A percentile compares a stretch with the other conserved stretches of the same genome.
Evolutionary conservation across 2,113 vertebrate species (phyloP).

Genomic region (Atherinomorus stipes): DNA sequence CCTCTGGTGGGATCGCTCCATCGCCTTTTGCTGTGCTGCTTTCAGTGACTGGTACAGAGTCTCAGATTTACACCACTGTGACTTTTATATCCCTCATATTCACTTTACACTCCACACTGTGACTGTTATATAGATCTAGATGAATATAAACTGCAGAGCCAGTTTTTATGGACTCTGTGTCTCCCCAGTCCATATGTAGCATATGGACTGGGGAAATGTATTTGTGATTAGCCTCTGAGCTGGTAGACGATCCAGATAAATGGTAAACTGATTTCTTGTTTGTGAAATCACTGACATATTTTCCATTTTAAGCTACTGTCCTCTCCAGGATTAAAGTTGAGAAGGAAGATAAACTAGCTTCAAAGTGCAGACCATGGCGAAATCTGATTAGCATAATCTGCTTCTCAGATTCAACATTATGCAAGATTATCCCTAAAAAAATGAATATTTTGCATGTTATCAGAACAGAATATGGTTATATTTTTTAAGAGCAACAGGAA

Average conservation of each 20-base stretch:
- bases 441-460: not conserved
- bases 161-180: conserved; percentile 28
- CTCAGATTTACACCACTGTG: conserved; percentile 36
- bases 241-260: conserved; percentile 41
- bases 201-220: conserved; percentile 2
- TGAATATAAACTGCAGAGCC: conserved; percentile 37
- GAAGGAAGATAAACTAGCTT: conserved; percentile 42
- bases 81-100: conserved; percentile 43
- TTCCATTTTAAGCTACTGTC: conserved; percentile 14
- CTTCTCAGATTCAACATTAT: conserved; percentile 34
- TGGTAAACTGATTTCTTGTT: conserved; percentile 46
- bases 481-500: conserved; percentile 7
- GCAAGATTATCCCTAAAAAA: conserved; percentile 22
- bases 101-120: conserved; percentile 24
- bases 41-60: conserved; percentile 43
- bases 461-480: not conserved
- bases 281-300: conserved; percentile 51
- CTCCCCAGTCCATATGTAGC: conserved; percentile 12
- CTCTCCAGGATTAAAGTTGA: conserved; percentile 37
- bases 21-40: conserved; percentile 22
- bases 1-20: conserved; percentile 18
- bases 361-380: conserved; percentile 38
- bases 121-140: conserved; percentile 24
- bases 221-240: conserved; percentile 39
- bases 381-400: conserved; percentile 51